phyloP scores from a whole-genome alignment of 2,113 vertebrate species.

The Ivindomyrus marchei region DNA sequence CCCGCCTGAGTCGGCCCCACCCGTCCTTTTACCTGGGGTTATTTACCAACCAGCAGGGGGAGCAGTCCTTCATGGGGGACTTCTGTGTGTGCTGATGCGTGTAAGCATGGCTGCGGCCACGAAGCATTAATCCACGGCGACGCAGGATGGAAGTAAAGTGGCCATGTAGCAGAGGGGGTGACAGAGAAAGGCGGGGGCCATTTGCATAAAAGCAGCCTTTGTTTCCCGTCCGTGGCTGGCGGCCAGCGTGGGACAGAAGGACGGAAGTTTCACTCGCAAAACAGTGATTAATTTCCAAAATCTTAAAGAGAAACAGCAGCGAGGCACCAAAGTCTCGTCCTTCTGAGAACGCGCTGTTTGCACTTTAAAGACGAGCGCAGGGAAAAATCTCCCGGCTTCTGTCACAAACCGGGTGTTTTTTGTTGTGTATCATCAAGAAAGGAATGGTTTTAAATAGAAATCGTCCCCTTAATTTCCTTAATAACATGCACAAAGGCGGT shows the following conservation, averaged over 20 bases:
- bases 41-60: background rate
- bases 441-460: background rate
- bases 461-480: background rate
- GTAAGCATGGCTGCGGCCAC: background rate
- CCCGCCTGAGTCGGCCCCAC: background rate
- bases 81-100: background rate
- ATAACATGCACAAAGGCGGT: conserved; percentile 14
- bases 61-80: background rate
- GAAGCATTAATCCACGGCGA: background rate
- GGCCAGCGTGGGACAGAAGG: conserved; percentile 67
- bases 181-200: conserved; percentile 50
- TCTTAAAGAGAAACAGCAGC: conserved; percentile 38
- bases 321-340: conserved; percentile 37
- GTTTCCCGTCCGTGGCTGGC: conserved; percentile 62
- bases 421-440: background rate
- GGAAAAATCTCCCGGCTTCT: background rate
- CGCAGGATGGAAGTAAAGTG: background rate
- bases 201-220: conserved; percentile 72
- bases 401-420: background rate
- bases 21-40: background rate
- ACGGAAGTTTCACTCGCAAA: conserved; percentile 67
- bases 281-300: conserved; percentile 61
- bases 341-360: conserved; percentile 35
- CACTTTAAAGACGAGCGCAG: background rate
- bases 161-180: conserved; percentile 38